Evolutionary conservation across 2,888 invertebrate species (phyloP).

Genomic region (Hermaeophaga mercurialis): DNA sequence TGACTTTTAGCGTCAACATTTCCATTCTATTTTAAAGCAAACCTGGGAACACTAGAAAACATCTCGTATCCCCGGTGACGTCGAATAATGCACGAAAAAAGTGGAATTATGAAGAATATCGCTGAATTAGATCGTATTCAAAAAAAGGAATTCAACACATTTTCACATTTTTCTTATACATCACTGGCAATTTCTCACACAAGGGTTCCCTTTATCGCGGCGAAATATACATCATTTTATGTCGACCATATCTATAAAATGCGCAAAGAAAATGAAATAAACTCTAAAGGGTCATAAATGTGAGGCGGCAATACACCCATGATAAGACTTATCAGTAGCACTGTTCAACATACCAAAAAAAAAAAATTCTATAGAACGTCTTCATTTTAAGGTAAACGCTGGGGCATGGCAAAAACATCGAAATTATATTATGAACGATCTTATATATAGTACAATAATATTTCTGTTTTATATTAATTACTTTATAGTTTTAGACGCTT

Average conservation of each 20-base stretch:
- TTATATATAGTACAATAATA: too few relatives aligned
- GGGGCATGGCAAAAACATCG: too few relatives aligned
- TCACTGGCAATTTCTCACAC: slow-evolving; percentile 14
- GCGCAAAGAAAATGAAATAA: slow-evolving; percentile 22
- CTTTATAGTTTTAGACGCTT: too few relatives aligned
- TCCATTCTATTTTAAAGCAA: background rate
- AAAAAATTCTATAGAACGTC: too few relatives aligned
- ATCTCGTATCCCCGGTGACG: background rate
- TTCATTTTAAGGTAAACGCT: too few relatives aligned
- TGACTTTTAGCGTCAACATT: too few relatives aligned
- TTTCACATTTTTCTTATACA: slow-evolving; percentile 19
- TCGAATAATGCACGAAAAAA: slow-evolving; percentile 1
- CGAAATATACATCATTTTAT: slow-evolving; percentile 14
- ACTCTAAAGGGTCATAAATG: slow-evolving; percentile 9
- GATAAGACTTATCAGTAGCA: slow-evolving; percentile 11
- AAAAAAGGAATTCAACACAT: slow-evolving; percentile 15
- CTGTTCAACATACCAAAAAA: background rate
- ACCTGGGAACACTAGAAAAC: background rate
- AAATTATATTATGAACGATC: too few relatives aligned
- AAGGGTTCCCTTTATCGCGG: slow-evolving; percentile 19
- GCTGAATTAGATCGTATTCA: slow-evolving; percentile 10
- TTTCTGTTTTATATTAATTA: too few relatives aligned
- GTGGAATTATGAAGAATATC: slow-evolving; percentile 4
- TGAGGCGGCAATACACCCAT: slow-evolving; percentile 4
- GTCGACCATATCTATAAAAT: slow-evolving; percentile 17